Evolutionary conservation across 2,113 vertebrate species (phyloP).

Genomic region (Tor tambroides): DNA sequence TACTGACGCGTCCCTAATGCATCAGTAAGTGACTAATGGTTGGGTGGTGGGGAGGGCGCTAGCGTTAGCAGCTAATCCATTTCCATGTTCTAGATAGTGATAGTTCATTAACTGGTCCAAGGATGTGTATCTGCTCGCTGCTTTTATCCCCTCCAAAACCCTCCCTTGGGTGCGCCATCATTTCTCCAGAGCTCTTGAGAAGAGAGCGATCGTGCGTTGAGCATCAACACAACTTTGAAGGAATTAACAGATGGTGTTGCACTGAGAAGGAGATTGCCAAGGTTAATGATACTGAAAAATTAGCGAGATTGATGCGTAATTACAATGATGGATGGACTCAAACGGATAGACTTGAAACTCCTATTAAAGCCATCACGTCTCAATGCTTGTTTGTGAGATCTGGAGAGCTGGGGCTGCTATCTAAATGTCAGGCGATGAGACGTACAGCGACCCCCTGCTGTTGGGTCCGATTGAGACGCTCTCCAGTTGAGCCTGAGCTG

Average conservation of each 20-base stretch:
- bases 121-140: constrained; percentile 62
- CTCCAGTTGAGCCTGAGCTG: constrained; percentile 19
- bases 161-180: constrained; percentile 61
- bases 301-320: constrained; percentile 77
- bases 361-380: constrained; percentile 47
- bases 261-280: constrained; percentile 73
- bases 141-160: constrained; percentile 63
- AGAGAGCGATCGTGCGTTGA: background rate
- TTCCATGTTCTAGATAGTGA: constrained; percentile 71
- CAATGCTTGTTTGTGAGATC: constrained; percentile 53
- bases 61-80: constrained; percentile 76
- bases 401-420: constrained; percentile 33
- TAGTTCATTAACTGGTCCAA: constrained; percentile 73
- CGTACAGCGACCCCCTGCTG: constrained; percentile 15
- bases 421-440: constrained; percentile 49
- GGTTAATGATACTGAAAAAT: constrained; percentile 80
- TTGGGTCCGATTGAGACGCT: constrained; percentile 16
- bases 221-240: constrained; percentile 69
- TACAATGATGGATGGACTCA: constrained; percentile 77
- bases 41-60: constrained; percentile 13
- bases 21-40: constrained; percentile 67
- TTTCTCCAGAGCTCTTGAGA: constrained; percentile 50
- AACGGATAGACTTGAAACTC: constrained; percentile 48
- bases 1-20: constrained; percentile 61
- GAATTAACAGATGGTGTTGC: constrained; percentile 75